Base-by-base conservation (phyloP, 2,888 invertebrate genomes). In the Prionchulus punctatus region DNA sequence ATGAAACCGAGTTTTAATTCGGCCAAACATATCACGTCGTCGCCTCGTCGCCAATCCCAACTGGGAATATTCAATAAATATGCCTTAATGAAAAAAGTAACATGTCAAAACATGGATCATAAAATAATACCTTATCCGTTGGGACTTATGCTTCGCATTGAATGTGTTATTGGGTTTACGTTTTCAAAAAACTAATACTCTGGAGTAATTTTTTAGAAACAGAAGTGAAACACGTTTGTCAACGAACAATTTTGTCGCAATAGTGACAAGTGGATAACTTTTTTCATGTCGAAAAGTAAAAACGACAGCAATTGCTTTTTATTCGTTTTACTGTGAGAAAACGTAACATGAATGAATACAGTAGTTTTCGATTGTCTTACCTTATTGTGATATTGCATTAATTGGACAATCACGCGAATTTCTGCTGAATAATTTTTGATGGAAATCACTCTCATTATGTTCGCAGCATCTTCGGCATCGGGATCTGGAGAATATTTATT, bases 361-460 rank as follows among this genome's bases (percentile, higher is more conserved):
- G n/a, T n/a, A n/a, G n/a, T n/a, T n/a, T n/a, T n/a, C n/a, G n/a
- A n/a, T 18, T 45, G 23, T 23, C 7, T 45, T 73, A 90, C 94
- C 86, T 98, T 98, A 79, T 98, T 98, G 75, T 98, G 98, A 78
- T 99, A 99, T 78, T 99, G 98, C 90, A 99, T 92, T 67, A 99
- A 81, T 76, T 99, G 98, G 68, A 99, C 96, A 73, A 99, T 98
- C 69, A 99, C 96, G 72, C 98, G 83, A 75, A 98, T 98, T 75
- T 98, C 94, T 71, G 96, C 92, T 67, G 94, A 94, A 78, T 94
- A 98, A 78, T 99, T 99, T 79, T 99, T 99, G 74, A 99, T 98
- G 62, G 96, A 96, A 73, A 99, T 99, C 63, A 98, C 98, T 73
- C 98, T 81, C 98, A 99, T 99, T 72, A 99, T 99, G 77, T 99